Conservation (phyloP, 2,888 invertebrate genomes). For the Acleris emargana region DNA sequence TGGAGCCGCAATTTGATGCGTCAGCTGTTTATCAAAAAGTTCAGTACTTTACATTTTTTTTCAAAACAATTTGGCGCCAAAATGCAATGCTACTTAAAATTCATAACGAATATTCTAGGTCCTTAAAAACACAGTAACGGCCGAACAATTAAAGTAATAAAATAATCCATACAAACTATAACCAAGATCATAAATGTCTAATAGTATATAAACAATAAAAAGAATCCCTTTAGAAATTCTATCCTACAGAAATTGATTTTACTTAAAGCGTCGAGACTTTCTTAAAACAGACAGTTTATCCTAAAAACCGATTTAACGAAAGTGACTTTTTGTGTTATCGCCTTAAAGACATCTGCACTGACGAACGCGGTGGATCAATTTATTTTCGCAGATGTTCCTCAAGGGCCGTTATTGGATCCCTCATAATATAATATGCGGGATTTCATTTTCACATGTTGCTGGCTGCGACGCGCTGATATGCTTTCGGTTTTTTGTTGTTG, state of each 20-base stretch:
- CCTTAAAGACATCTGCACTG: constrained; percentile 43
- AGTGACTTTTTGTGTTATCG: constrained; percentile 56
- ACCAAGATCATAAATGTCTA: no score
- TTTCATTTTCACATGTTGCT: constrained; percentile 71
- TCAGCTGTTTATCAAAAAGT: no score
- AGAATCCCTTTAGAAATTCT: no score
- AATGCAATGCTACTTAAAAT: no score
- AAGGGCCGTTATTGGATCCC: constrained; percentile 70
- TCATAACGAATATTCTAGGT: no score
- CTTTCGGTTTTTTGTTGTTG: background rate
- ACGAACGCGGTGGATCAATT: constrained; percentile 64
- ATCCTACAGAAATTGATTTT: background rate
- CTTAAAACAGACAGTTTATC: constrained; percentile 19
- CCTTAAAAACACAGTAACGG: no score
- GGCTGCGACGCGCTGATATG: constrained; percentile 39
- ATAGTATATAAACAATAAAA: no score
- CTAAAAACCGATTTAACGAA: constrained; percentile 47
- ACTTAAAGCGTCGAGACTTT: background rate
- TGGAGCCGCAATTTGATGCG: no score
- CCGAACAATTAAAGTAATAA: no score
- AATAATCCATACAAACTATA: no score
- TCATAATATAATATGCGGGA: constrained; percentile 70
- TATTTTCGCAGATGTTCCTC: constrained; percentile 68
- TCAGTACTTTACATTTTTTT: no score
- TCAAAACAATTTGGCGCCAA: no score